Evolutionary conservation across 1,140 invertebrate genomes (phyloP).

Genomic region (Drosophila gunungcola): DNA sequence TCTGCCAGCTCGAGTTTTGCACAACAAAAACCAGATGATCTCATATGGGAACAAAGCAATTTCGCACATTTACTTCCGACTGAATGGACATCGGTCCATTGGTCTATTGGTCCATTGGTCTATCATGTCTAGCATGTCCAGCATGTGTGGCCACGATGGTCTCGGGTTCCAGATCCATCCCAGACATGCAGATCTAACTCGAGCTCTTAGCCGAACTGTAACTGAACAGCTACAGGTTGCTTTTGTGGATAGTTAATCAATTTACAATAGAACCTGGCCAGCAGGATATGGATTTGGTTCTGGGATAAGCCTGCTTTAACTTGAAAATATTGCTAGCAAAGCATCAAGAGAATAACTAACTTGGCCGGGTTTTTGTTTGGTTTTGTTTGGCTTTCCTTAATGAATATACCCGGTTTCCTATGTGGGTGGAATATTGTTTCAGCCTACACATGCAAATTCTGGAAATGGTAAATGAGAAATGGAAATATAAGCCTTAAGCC

Average conservation of each 20-base stretch:
- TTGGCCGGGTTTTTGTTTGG: slow-evolving; percentile 63
- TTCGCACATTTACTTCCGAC: slow-evolving; percentile 77
- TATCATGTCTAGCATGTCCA: too few species aligned
- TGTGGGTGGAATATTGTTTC: slow-evolving; percentile 67
- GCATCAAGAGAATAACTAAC: slow-evolving; percentile 60
- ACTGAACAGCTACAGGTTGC: slow-evolving; percentile 70
- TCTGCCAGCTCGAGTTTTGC: slow-evolving; percentile 42
- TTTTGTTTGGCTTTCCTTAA: slow-evolving; percentile 65
- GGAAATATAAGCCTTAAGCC: slow-evolving; percentile 64
- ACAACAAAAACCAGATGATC: slow-evolving; percentile 77
- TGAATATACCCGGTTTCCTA: slow-evolving; percentile 55
- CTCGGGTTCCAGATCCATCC: slow-evolving; percentile 20
- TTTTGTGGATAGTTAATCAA: slow-evolving; percentile 69
- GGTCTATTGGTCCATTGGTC: slow-evolving; percentile 12
- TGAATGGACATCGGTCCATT: slow-evolving; percentile 47
- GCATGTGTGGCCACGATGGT: slow-evolving; percentile 53
- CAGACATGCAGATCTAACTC: slow-evolving; percentile 42
- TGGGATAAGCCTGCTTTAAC: slow-evolving; percentile 78
- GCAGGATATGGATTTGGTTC: slow-evolving; percentile 24
- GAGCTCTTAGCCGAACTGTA: slow-evolving; percentile 37
- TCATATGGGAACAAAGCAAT: slow-evolving; percentile 69
- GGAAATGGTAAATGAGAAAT: slow-evolving; percentile 39
- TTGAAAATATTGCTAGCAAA: slow-evolving; percentile 75
- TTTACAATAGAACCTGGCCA: slow-evolving; percentile 54
- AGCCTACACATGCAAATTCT: slow-evolving; percentile 69